Percentiles rank a stretch among this genome's conserved stretches.
Conservation (phyloP, 2,888 invertebrate species). For the Ceriagrion tenellum region DNA sequence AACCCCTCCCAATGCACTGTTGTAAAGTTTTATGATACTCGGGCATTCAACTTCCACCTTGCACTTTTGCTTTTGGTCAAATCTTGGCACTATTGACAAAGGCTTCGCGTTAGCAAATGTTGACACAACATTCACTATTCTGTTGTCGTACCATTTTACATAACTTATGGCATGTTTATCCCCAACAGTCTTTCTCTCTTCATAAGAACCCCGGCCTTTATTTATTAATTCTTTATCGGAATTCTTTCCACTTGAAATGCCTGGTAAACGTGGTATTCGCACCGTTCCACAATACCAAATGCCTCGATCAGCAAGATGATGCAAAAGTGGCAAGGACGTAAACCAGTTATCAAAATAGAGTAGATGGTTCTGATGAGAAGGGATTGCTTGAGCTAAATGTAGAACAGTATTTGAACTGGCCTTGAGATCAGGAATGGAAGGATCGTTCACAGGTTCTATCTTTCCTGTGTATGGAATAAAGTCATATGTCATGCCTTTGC, state of each 20-base stretch:
- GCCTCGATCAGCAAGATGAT: neutral
- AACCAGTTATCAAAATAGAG: conserved; percentile 8
- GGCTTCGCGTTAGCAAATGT: no score
- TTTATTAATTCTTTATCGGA: no score
- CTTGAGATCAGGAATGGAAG: neutral
- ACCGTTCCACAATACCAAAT: neutral
- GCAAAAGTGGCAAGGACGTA: neutral
- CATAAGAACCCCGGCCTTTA: no score
- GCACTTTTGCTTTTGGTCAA: no score
- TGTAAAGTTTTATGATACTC: no score
- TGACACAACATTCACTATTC: no score
- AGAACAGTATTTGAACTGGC: neutral
- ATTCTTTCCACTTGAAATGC: neutral
- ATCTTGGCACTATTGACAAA: no score
- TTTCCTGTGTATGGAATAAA: conserved; percentile 74
- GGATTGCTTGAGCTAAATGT: neutral
- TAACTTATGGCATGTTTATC: no score
- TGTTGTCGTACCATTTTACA: no score
- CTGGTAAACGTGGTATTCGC: neutral
- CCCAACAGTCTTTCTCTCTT: no score
- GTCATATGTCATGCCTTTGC: conserved; percentile 75
- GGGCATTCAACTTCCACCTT: no score
- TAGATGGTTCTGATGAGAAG: neutral
- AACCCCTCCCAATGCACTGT: no score
- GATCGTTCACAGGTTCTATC: neutral